Evolutionary conservation across 2,113 vertebrate genomes (phyloP).

Genomic region (Anolis carolinensis): DNA sequence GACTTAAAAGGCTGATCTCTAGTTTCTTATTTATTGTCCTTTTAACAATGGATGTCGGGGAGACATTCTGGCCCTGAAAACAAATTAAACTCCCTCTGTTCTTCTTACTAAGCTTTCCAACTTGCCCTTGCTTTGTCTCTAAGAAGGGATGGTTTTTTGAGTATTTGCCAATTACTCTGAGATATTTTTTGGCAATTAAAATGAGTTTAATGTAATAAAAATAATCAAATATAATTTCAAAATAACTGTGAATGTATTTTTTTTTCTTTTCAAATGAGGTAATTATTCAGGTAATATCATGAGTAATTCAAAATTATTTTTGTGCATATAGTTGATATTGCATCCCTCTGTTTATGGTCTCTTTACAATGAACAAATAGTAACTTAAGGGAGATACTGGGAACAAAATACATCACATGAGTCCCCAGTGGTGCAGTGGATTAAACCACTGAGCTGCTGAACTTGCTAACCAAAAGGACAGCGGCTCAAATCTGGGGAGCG

Average conservation of each 20-base stretch:
- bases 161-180: not conserved
- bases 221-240: constrained; percentile 1
- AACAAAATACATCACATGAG: too few relatives aligned
- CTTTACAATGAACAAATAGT: too few relatives aligned
- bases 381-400: too few relatives aligned
- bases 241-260: constrained; percentile 1
- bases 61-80: constrained; percentile 1
- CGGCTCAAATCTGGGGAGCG: too few relatives aligned
- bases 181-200: not conserved
- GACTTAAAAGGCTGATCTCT: constrained; percentile 51
- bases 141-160: not conserved
- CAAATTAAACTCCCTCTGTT: constrained; percentile 28
- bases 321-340: too few relatives aligned
- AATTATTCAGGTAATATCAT: too few relatives aligned
- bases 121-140: constrained; percentile 29
- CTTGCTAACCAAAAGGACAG: too few relatives aligned
- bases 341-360: too few relatives aligned
- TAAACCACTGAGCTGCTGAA: too few relatives aligned
- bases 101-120: not conserved
- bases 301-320: too few relatives aligned
- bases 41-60: constrained; percentile 36
- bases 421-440: too few relatives aligned
- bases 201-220: not conserved
- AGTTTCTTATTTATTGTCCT: constrained; percentile 49
- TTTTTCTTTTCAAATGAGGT: not conserved